Percentiles rank a stretch among this genome's conserved stretches.
phyloP scores from a whole-genome alignment of 2,888 invertebrate species.

The Xestia c-nigrum region DNA sequence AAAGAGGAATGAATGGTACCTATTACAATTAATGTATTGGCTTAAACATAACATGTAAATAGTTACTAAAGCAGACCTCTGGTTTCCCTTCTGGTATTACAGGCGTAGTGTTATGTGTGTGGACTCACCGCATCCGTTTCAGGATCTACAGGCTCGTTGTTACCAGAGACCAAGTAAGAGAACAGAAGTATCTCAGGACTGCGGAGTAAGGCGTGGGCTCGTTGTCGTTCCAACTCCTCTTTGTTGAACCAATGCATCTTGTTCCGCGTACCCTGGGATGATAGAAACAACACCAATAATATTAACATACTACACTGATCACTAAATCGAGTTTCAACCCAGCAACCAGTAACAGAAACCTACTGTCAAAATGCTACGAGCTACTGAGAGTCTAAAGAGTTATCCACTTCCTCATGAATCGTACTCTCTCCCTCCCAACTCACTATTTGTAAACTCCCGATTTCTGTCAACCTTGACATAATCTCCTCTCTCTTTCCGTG shows the following conservation, averaged over 20 bases:
- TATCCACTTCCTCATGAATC: not conserved
- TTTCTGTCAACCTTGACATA: not conserved
- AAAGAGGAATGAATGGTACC: not conserved
- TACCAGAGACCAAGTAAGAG: slow-evolving; percentile 74
- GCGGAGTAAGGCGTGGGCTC: slow-evolving; percentile 78
- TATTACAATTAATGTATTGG: not conserved
- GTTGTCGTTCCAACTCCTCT: slow-evolving; percentile 80
- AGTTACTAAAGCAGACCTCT: not conserved
- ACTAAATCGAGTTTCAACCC: not conserved
- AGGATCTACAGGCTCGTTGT: slow-evolving; percentile 70
- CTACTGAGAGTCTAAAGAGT: not conserved
- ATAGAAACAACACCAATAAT: not conserved
- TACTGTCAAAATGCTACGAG: not conserved
- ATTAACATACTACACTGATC: not conserved
- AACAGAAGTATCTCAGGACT: slow-evolving; percentile 81
- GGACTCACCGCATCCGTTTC: slow-evolving; percentile 57
- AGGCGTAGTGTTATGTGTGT: not conserved
- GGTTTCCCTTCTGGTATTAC: not conserved
- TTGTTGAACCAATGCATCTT: slow-evolving; percentile 79
- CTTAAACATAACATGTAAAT: not conserved
- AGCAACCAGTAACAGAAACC: not conserved
- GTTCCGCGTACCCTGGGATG: slow-evolving; percentile 73
- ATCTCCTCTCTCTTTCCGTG: not conserved
- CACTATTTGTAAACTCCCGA: not conserved
- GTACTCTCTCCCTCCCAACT: not conserved